These are phyloP conservation scores for Macrochelys suwanniensis DNA, from an alignment of 2,797 vertebrate genomes.

Conservation along the genomic window DNA sequence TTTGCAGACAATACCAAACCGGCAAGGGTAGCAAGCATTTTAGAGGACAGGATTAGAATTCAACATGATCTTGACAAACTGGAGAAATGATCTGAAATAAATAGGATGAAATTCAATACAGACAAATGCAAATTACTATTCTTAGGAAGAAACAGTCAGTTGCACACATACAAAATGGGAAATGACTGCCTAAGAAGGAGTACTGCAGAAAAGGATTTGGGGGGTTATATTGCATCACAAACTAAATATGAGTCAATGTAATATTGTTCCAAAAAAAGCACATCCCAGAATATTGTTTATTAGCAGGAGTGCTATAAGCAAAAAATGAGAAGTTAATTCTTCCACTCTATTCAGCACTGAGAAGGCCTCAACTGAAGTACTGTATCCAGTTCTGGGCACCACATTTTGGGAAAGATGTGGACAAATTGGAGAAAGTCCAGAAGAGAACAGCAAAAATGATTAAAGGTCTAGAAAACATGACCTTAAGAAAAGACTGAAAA, in stretches of 20 bases:
- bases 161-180: background rate
- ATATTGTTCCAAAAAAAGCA: background rate
- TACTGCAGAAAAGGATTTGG: background rate
- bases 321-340: background rate
- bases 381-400: background rate
- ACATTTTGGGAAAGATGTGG: background rate
- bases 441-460: background rate
- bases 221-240: background rate
- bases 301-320: background rate
- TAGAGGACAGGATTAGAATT: too few relatives aligned
- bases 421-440: background rate
- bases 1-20: too few relatives aligned
- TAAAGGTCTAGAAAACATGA: background rate
- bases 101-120: too few relatives aligned
- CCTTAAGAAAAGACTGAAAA: background rate
- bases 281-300: background rate
- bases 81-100: too few relatives aligned
- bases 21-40: too few relatives aligned
- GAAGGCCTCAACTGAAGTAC: background rate
- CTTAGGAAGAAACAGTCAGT: background rate
- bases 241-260: background rate
- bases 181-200: too few relatives aligned
- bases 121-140: too few relatives aligned
- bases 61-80: too few relatives aligned
- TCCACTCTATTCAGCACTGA: background rate